Base-by-base conservation (phyloP, 1,140 invertebrate genomes). In the Eufriesea mexicana region DNA sequence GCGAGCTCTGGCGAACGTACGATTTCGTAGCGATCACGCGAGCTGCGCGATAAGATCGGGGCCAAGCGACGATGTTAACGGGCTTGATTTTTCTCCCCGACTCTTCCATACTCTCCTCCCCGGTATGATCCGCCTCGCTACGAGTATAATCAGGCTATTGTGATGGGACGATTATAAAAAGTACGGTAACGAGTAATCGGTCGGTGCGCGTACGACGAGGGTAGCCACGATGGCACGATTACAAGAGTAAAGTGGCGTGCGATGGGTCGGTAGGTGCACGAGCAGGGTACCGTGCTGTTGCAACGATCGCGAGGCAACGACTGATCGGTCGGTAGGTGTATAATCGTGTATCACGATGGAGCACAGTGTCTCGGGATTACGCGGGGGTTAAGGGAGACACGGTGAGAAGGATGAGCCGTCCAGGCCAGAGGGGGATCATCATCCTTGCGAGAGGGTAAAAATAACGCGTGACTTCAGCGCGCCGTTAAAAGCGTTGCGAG, bases 1-100 rank as follows among this genome's bases (percentile, higher is more conserved):
- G 35, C 9, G 5, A 47, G 1, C 20, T 23, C 12, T 1, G 2
- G 2, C 7, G 2, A 4, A 42, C 28, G 23, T n/a, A 42, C 51
- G 70, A 55, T 54, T 42, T 57, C 18, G 42, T 14, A 74, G 23
- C 20, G 45, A 75, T 49, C 73, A 59, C 42, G 71, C 28, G 55
- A 74, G 16, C n/a, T 9, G 45, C 0, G 14, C 35, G 16, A 74
- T 25, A 45, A 18, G 5, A 74, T 47, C 35, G 71, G 12, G 9
- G 23, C 5, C 35, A 35, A 20, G 9, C 20, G 51, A 72, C 5
- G 2, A 72, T 35, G 28, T 72, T 55, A 55, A 72, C 35, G 16
- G 10, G 12, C 42, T 42, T 23, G 8, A 42, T 4, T 64, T 35
- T 18, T 7, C 16, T 18, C 7, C 16, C n/a, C n/a, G n/a, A n/a